Evolutionary conservation across 1,140 invertebrate genomes (phyloP).

Genomic region (Maconellicoccus hirsutus): DNA sequence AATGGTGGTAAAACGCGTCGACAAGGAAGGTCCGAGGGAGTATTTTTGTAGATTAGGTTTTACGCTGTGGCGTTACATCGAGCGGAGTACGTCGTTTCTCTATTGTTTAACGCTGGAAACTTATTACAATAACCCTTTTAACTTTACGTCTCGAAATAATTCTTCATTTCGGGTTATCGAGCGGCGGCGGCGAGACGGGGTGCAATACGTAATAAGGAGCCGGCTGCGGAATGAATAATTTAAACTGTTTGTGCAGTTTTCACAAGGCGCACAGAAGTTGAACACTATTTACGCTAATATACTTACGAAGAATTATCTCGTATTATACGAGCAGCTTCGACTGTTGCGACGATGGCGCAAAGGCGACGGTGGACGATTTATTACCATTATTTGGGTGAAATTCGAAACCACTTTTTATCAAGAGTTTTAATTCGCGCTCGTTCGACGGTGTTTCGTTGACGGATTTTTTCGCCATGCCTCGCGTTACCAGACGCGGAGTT

Average conservation of each 20-base stretch:
- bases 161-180: not conserved
- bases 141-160: constrained; percentile 9
- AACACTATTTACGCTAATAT: not conserved
- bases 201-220: not conserved
- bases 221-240: constrained; percentile 1
- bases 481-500: too few relatives aligned
- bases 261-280: not conserved
- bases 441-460: not conserved
- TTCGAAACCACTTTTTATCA: not conserved
- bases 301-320: not conserved
- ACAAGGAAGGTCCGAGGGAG: too few relatives aligned
- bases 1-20: too few relatives aligned
- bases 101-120: not conserved
- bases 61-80: too few relatives aligned
- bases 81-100: too few relatives aligned
- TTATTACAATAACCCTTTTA: constrained; percentile 9
- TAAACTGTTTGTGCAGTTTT: not conserved
- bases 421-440: not conserved
- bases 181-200: not conserved
- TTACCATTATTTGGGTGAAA: not conserved
- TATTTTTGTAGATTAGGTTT: too few relatives aligned
- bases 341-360: too few relatives aligned
- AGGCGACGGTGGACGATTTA: not conserved
- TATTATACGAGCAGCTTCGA: not conserved
- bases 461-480: not conserved